Percentiles rank a stretch among this genome's conserved stretches.
Evolutionary conservation across 2,797 vertebrate species (phyloP).

Genomic region (Xenentodon cancila): DNA sequence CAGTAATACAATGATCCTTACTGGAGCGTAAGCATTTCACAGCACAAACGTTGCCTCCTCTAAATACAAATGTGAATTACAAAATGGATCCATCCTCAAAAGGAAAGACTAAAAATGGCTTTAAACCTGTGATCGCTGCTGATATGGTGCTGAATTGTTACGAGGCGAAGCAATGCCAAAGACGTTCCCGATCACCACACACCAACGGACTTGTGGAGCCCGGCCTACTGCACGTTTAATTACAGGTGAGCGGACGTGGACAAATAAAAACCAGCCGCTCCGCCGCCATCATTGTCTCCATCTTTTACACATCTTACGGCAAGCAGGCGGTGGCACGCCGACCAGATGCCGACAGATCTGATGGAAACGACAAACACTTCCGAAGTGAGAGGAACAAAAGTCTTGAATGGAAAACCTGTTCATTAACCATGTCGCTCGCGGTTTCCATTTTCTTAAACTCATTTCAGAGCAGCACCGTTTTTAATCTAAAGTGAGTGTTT

Average conservation of each 20-base stretch:
- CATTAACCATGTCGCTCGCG: constrained; percentile 7
- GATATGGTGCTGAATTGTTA: constrained; percentile 16
- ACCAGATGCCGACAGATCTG: constrained; percentile 35
- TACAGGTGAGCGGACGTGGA: constrained; percentile 35
- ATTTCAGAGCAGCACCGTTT: constrained; percentile 50
- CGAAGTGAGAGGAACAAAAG: constrained; percentile 7
- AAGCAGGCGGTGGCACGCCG: constrained; percentile 52
- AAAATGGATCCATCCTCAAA: constrained; percentile 5
- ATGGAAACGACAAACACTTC: constrained; percentile 27
- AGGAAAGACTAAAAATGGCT: not conserved
- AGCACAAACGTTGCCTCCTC: constrained; percentile 43
- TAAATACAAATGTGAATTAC: constrained; percentile 5
- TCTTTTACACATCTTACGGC: constrained; percentile 29
- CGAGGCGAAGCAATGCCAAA: constrained; percentile 25
- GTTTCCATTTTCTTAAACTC: constrained; percentile 26
- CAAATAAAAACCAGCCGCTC: constrained; percentile 15
- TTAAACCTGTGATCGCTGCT: constrained; percentile 16
- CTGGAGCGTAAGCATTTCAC: constrained; percentile 32
- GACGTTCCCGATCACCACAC: not conserved
- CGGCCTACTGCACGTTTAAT: constrained; percentile 5
- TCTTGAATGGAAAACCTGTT: constrained; percentile 31
- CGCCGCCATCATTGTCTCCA: constrained; percentile 1
- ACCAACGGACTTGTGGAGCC: constrained; percentile 25
- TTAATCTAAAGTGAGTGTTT: constrained; percentile 42
- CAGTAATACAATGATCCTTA: constrained; percentile 23